These are phyloP conservation scores for Sebastes fasciatus DNA, from an alignment of 2,113 vertebrate species.

Conservation along the genomic window DNA sequence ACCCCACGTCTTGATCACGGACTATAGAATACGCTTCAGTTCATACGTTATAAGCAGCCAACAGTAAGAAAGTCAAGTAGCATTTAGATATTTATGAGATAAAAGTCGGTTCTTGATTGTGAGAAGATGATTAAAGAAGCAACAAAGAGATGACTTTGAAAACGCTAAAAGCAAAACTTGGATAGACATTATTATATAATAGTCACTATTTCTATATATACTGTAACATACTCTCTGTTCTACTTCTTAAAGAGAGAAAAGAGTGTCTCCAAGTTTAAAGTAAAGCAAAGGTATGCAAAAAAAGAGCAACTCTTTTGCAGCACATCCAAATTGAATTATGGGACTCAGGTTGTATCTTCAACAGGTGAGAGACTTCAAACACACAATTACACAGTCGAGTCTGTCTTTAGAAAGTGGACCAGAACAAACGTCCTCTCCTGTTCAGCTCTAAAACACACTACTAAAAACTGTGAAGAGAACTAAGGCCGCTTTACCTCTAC, in stretches of 20 bases:
- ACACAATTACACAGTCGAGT: constrained; percentile 48
- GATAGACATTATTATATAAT: neutral
- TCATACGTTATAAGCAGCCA: neutral
- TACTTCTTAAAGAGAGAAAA: constrained; percentile 11
- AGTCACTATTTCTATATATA: constrained; percentile 9
- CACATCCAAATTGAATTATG: constrained; percentile 45
- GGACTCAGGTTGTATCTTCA: constrained; percentile 39
- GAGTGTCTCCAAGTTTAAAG: constrained; percentile 2
- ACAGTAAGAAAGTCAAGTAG: neutral
- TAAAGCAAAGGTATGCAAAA: constrained; percentile 7
- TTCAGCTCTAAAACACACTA: constrained; percentile 29
- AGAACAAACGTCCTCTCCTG: constrained; percentile 32
- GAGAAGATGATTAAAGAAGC: constrained; percentile 3
- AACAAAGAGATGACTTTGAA: neutral
- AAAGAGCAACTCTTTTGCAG: constrained; percentile 3
- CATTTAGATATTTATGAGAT: neutral
- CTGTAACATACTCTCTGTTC: neutral
- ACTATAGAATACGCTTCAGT: neutral
- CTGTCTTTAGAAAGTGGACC: constrained; percentile 36
- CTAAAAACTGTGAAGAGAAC: constrained; percentile 22
- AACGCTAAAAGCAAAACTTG: neutral
- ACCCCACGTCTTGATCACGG: neutral
- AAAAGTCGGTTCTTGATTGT: neutral
- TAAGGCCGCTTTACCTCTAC: constrained; percentile 42
- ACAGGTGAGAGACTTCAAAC: constrained; percentile 55